These are phyloP conservation scores for Charina bottae DNA, from an alignment of 2,113 vertebrate species.

Conservation along the genomic window DNA sequence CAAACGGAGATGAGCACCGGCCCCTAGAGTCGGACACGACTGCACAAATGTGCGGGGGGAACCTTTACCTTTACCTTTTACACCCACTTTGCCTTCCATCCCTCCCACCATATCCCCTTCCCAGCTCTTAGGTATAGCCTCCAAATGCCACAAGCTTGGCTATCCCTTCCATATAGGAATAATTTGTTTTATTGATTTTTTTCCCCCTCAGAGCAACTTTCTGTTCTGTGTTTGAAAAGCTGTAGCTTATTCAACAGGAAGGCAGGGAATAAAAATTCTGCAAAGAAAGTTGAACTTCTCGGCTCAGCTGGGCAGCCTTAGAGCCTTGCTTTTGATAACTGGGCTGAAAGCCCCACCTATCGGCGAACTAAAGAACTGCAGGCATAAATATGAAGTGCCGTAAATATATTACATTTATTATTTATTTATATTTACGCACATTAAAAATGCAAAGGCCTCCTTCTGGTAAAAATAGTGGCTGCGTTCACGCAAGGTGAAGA, in stretches of 20 bases:
- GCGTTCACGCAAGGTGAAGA: background rate
- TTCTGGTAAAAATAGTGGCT: background rate
- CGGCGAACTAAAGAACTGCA: background rate
- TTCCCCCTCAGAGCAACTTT: background rate
- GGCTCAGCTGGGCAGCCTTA: fast-evolving
- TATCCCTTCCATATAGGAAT: conserved; percentile 25
- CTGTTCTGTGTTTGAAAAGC: background rate
- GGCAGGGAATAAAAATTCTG: background rate
- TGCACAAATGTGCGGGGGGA: no score
- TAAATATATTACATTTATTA: background rate
- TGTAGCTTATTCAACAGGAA: background rate
- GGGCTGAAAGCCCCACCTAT: conserved; percentile 64
- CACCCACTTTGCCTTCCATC: background rate
- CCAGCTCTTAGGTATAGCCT: background rate
- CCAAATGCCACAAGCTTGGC: background rate
- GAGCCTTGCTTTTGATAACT: background rate
- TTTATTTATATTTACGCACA: background rate
- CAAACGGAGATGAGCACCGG: no score
- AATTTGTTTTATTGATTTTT: conserved; percentile 8
- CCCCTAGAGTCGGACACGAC: no score
- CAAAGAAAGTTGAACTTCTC: background rate
- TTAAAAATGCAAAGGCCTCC: background rate
- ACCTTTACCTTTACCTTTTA: no score
- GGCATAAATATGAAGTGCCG: background rate
- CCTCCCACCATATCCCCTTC: background rate